phyloP scores from a whole-genome alignment of 2,888 invertebrate genomes.

The Campoletis raptor region DNA sequence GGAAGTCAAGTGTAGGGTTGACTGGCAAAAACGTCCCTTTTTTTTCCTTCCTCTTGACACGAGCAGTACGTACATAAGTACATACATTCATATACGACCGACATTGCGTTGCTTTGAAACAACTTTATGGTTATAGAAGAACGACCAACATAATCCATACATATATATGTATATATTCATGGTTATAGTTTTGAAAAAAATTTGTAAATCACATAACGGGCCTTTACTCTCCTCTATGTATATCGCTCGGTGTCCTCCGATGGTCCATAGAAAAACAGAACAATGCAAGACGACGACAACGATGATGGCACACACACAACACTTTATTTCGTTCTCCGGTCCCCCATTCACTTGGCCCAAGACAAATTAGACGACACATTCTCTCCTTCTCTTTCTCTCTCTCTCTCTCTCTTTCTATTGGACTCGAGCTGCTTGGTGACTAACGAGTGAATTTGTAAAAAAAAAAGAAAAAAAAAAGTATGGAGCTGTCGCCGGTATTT shows the following conservation, averaged over 20 bases:
- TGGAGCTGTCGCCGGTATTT: neutral
- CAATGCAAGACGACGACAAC: slow-evolving; percentile 35
- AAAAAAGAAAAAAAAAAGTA: neutral
- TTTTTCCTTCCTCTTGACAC: slow-evolving; percentile 28
- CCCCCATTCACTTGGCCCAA: slow-evolving; percentile 22
- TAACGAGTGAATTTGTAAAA: slow-evolving; percentile 47
- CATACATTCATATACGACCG: neutral
- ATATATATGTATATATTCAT: neutral
- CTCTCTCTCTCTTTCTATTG: neutral
- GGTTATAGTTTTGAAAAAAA: neutral
- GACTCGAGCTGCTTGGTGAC: slow-evolving; percentile 8
- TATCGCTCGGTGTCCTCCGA: slow-evolving; percentile 1
- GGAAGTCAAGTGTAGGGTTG: slow-evolving; percentile 59
- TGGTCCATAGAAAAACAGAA: slow-evolving; percentile 47
- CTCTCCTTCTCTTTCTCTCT: neutral
- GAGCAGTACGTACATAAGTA: neutral
- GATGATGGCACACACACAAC: neutral
- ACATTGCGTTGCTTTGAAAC: slow-evolving; percentile 14
- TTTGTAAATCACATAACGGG: slow-evolving; percentile 34
- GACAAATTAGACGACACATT: slow-evolving; percentile 50
- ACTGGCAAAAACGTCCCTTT: slow-evolving; percentile 46
- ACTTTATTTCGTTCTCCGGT: neutral
- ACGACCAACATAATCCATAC: neutral
- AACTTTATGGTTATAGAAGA: slow-evolving; percentile 37
- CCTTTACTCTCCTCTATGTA: neutral